Base-by-base conservation (phyloP, 2,113 vertebrate genomes). In the Odontesthes bonariensis region DNA sequence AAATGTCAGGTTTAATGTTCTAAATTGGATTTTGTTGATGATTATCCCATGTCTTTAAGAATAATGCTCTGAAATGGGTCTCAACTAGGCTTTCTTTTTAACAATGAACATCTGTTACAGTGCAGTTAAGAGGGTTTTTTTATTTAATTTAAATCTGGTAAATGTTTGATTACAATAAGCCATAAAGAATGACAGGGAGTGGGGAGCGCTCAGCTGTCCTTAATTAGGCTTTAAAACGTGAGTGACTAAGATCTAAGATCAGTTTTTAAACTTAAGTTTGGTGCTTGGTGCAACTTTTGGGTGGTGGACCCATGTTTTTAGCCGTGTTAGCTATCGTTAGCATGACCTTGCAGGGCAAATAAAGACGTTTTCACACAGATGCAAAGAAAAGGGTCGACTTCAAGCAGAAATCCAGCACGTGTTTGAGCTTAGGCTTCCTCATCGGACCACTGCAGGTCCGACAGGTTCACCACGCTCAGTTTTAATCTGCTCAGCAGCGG, bases 401-500 rank as follows among this genome's bases (percentile, higher is more conserved):
- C 11, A 10, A 14, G 20, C 9, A 0, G 0, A 31, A 2, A 3
- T 3, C 49, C 1, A 13, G 3, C 5, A n/a, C 0, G n/a, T 94
- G 92, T 94, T 72, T 87, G 93, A 92, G 87, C 74, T 7, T 22
- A 42, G 77, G 76, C 16, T 69, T 54, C 14, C 81, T n/a, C 42
- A 32, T 60, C 58, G 60, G 62, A 59, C 75, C 80, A 91, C 47
- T 40, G 2, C 5, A 68, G 49, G 38, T 20, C 75, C 38, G 58
- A 33, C 16, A 40, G 69, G 17, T 20, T 78, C 46, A 23, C 86
- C 86, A 51, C 12, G 69, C 88, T 94, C 93, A 89, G 44, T 61
- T 81, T 93, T 93, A 40, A n/a, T 93, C 85, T 94, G 81, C 76
- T 92, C 92, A 87, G 70, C 32, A 22, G 3, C 0, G 0, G 5